Evolutionary conservation across 2,888 invertebrate genomes (phyloP), one percentile per base, ranked within the genome.

Genomic region (Temnothorax unifasciatus): DNA sequence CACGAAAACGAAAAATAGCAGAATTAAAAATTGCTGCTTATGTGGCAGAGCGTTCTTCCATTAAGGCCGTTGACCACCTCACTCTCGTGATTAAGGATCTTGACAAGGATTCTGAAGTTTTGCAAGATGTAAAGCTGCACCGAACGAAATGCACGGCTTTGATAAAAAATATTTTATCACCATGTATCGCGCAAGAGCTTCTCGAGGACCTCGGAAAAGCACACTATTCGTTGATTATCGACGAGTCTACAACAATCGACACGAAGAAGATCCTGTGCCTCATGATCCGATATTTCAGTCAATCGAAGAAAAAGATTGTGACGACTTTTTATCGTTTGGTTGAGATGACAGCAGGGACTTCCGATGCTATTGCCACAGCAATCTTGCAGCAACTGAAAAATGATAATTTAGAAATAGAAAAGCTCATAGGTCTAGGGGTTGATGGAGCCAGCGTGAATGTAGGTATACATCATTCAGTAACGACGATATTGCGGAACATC

Each of bases 251-350:
- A 29, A 29, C 29, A 13, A 59, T 57, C 25, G 6, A 59, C 15
- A 25, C 29, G 29, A 59, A 3, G 8, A 61, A 61, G 25, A 1
- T 61, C 18, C 61, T 61, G 8, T 61, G 34, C 8, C 18, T 34
- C 8, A 34, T 61, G 3, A 61, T 61, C 13, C 18, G 61, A 18
- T 34, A 61, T 34, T 61, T 61, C 2, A 34, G 34, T 34, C 3
- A 18, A 8, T 18, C 29, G 11, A 59, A 61, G 3, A 34, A 61
- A 18, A 34, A 61, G 3, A 44, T 63, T n/a, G 21, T 63, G 11
- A 38, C 63, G 5, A 63, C 38, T 38, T 63, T 63, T 38, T 63
- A 63, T 63, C 38, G 63, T 11, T 38, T 63, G n/a, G 38, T 63
- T 13, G 38, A 63, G 11, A 63, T 38, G 13, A 38, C n/a, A 63